Evolutionary conservation across 2,113 vertebrate species (phyloP).

Genomic region (Lampris megalopsis): DNA sequence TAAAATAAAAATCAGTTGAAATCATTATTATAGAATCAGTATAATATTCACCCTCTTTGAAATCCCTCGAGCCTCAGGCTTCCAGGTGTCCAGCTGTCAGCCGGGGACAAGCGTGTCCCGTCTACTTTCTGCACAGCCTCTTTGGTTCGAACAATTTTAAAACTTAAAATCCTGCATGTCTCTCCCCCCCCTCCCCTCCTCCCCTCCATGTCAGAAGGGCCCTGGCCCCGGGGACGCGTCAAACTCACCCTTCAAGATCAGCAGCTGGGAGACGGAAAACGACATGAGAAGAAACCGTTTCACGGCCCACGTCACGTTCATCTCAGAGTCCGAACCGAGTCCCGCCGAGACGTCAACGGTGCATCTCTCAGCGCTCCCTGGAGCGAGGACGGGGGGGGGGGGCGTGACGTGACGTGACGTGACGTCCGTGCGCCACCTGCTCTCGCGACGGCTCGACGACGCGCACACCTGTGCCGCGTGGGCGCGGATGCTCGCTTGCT

Average conservation of each 20-base stretch:
- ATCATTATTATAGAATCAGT: not conserved
- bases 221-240: not conserved
- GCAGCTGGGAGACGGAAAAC: slow-evolving; percentile 88
- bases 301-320: slow-evolving; percentile 91
- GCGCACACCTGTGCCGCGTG: too few species aligned
- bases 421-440: too few species aligned
- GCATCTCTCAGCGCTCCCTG: slow-evolving; percentile 86
- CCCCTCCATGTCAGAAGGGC: not conserved
- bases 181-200: too few species aligned
- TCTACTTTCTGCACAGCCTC: too few species aligned
- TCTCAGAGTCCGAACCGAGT: slow-evolving; percentile 88
- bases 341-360: slow-evolving; percentile 80
- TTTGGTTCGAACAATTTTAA: too few species aligned
- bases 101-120: too few species aligned
- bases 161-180: too few species aligned
- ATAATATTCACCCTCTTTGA: not conserved
- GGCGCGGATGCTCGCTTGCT: too few species aligned
- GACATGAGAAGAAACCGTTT: slow-evolving; percentile 91
- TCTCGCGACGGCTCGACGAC: too few species aligned
- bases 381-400: slow-evolving; percentile 28
- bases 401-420: too few species aligned
- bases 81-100: not conserved
- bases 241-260: slow-evolving; percentile 90
- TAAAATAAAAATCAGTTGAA: not conserved
- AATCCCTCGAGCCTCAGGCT: not conserved